Evolutionary conservation across 2,888 invertebrate species (phyloP).

Genomic region (Dryobotodes eremita): DNA sequence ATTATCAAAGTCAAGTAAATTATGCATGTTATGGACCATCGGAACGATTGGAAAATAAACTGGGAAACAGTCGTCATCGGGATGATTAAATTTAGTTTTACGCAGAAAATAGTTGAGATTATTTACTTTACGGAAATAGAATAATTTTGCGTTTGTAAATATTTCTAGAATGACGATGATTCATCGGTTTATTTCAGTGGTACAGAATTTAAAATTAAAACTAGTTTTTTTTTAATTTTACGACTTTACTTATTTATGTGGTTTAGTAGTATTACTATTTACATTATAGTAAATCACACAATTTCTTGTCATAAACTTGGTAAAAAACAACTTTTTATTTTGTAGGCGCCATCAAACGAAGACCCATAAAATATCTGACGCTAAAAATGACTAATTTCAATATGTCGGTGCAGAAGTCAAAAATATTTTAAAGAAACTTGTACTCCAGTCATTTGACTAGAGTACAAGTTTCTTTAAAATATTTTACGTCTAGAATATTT

Average conservation of each 20-base stretch:
- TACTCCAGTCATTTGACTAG: no score
- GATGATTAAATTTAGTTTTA: slow-evolving; percentile 37
- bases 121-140: slow-evolving; percentile 53
- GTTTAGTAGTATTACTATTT: slow-evolving; percentile 58
- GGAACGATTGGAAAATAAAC: slow-evolving; percentile 34
- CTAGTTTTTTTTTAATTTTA: slow-evolving; percentile 32
- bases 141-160: slow-evolving; percentile 53
- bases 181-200: slow-evolving; percentile 34
- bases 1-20: slow-evolving; percentile 34
- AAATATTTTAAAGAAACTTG: slow-evolving; percentile 15
- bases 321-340: slow-evolving; percentile 49
- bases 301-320: slow-evolving; percentile 31
- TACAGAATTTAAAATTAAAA: slow-evolving; percentile 31
- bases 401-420: neutral
- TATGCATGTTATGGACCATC: slow-evolving; percentile 7
- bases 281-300: slow-evolving; percentile 57
- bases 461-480: no score
- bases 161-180: slow-evolving; percentile 59
- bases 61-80: slow-evolving; percentile 31
- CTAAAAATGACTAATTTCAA: slow-evolving; percentile 19
- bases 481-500: no score
- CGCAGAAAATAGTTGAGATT: slow-evolving; percentile 38
- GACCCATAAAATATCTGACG: slow-evolving; percentile 3
- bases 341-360: slow-evolving; percentile 35
- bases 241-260: slow-evolving; percentile 21